Conservation (phyloP, 2,888 invertebrate genomes). For the Rhabditoides inermis region DNA sequence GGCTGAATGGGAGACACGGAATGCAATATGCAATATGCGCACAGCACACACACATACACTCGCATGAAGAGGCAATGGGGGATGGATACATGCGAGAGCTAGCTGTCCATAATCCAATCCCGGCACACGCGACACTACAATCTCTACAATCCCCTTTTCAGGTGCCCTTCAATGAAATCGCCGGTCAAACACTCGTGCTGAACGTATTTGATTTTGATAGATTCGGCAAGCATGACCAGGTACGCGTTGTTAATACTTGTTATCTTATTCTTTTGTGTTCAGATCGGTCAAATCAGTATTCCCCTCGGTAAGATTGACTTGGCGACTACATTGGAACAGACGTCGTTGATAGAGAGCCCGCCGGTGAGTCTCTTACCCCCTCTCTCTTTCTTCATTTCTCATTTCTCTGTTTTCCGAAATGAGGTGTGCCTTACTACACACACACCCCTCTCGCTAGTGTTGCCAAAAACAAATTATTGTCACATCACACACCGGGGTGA, state of each 20-base stretch:
- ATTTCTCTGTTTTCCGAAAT: background rate
- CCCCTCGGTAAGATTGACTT: conserved; percentile 93
- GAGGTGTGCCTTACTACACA: background rate
- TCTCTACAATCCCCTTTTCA: conserved; percentile 53
- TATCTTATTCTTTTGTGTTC: conserved; percentile 10
- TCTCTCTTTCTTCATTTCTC: background rate
- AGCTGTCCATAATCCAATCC: no score
- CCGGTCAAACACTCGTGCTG: conserved; percentile 95
- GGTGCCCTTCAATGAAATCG: conserved; percentile 95
- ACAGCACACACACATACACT: no score
- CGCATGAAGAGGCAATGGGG: no score
- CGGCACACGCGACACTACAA: no score
- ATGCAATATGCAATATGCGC: no score
- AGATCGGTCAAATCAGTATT: conserved; percentile 59
- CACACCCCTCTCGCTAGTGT: background rate
- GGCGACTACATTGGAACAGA: conserved; percentile 95
- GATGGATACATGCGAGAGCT: no score
- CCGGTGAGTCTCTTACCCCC: conserved; percentile 68
- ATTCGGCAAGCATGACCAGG: conserved; percentile 99
- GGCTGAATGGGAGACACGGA: no score
- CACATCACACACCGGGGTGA: no score
- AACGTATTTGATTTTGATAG: conserved; percentile 99
- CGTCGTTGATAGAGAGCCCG: conserved; percentile 92
- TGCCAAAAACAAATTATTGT: no score
- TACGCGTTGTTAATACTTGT: conserved; percentile 52